Conservation (phyloP, 1,140 invertebrate species). For the Ditylenchus dipsaci region DNA sequence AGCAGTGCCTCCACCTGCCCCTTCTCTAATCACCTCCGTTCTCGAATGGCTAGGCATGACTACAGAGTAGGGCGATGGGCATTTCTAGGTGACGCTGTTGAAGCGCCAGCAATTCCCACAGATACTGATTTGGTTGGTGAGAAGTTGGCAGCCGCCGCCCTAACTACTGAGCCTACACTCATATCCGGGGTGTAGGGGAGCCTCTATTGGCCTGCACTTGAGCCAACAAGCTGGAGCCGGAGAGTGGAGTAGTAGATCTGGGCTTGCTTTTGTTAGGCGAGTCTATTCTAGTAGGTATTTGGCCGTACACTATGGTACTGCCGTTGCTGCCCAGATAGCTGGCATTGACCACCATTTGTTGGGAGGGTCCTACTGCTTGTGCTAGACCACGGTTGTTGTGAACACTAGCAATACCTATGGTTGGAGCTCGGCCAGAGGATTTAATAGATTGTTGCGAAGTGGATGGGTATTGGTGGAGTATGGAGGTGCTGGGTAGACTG, state of each 20-base stretch:
- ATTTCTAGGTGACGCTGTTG: not conserved
- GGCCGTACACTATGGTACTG: not conserved
- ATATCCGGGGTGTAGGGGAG: not conserved
- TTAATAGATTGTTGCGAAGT: not conserved
- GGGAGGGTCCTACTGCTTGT: too few species aligned
- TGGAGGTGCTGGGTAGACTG: not conserved
- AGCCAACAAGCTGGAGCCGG: not conserved
- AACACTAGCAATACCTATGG: not conserved
- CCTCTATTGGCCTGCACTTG: not conserved
- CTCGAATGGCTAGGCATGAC: not conserved
- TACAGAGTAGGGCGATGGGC: conserved; percentile 4
- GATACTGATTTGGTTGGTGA: not conserved
- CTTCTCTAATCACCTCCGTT: not conserved
- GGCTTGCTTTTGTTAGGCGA: too few species aligned
- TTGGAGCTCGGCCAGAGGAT: not conserved
- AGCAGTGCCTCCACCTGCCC: not conserved
- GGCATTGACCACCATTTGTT: not conserved
- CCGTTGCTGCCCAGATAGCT: not conserved
- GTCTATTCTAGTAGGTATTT: too few species aligned
- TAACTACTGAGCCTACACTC: not conserved
- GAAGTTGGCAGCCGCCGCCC: not conserved
- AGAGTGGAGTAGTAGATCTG: too few species aligned
- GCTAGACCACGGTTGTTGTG: not conserved
- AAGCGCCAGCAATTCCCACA: not conserved
- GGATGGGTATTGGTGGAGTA: not conserved